Percentiles rank a stretch among this genome's conserved stretches.
phyloP scores from a whole-genome alignment of 2,888 invertebrate genomes.

The Yponomeuta cagnagella region DNA sequence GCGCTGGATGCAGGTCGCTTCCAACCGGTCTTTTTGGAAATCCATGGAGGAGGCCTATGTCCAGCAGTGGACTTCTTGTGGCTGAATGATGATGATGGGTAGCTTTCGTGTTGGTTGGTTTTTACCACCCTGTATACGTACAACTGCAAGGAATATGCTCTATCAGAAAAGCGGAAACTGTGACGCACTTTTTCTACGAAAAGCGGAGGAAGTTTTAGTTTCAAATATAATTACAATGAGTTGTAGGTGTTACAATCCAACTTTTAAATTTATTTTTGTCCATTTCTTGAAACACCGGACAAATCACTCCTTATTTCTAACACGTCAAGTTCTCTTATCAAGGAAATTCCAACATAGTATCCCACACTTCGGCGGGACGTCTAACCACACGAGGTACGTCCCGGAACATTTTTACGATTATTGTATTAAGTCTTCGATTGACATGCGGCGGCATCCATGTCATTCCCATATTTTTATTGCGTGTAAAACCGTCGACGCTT shows the following conservation, averaged over 20 bases:
- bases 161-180: too few relatives aligned
- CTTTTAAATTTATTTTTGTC: too few relatives aligned
- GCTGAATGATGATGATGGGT: too few relatives aligned
- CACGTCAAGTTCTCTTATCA: not conserved
- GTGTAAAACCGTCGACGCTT: slow-evolving; percentile 73
- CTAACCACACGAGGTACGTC: not conserved
- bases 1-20: too few relatives aligned
- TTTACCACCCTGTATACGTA: too few relatives aligned
- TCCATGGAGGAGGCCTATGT: too few relatives aligned
- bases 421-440: slow-evolving; percentile 71
- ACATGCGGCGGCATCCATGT: slow-evolving; percentile 69
- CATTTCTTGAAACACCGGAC: not conserved
- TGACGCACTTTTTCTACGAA: too few relatives aligned
- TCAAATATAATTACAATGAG: not conserved
- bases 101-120: too few relatives aligned
- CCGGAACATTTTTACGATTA: slow-evolving; percentile 60
- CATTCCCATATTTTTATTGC: slow-evolving; percentile 74
- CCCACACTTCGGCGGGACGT: slow-evolving; percentile 7
- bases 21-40: too few relatives aligned
- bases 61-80: too few relatives aligned
- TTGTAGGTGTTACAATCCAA: not conserved
- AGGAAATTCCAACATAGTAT: not conserved
- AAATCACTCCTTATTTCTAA: not conserved
- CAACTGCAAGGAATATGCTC: too few relatives aligned
- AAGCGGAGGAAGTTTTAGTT: not conserved